These are phyloP conservation scores for Sipha flava DNA, from an alignment of 1,140 invertebrate genomes.

Conservation along the genomic window DNA sequence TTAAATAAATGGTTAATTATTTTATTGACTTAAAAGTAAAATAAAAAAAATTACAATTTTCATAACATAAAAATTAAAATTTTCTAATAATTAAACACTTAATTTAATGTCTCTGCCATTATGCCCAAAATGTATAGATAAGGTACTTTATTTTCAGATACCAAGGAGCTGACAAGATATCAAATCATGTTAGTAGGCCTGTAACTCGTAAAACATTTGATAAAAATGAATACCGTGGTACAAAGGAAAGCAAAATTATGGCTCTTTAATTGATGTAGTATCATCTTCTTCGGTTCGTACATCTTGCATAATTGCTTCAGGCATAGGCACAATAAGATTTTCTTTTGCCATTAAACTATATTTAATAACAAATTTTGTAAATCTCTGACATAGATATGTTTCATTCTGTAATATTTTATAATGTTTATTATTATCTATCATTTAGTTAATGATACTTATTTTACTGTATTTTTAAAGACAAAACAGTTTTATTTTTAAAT, in stretches of 20 bases:
- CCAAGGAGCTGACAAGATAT: conserved; percentile 13
- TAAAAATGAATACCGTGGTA: conserved; percentile 14
- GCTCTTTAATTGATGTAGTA: conserved; percentile 11
- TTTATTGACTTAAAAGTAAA: background rate
- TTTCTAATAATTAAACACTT: background rate
- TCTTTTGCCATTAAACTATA: conserved; percentile 98
- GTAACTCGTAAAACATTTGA: conserved; percentile 11
- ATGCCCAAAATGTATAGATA: background rate
- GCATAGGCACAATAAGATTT: conserved; percentile 95
- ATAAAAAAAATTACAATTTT: background rate
- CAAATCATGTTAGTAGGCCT: conserved; percentile 21
- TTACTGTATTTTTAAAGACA: background rate
- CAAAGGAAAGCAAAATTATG: background rate
- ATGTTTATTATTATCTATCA: conserved; percentile 27
- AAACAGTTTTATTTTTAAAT: conserved; percentile 8
- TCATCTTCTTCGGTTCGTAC: conserved; percentile 7
- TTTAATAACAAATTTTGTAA: conserved; percentile 96
- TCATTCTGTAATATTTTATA: conserved; percentile 56
- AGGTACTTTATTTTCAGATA: conserved; percentile 6
- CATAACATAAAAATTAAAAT: background rate
- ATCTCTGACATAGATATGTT: conserved; percentile 89
- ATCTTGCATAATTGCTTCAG: conserved; percentile 57
- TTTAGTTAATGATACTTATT: background rate
- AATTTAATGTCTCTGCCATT: background rate
- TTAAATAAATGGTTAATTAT: background rate